These are phyloP conservation scores for Hartigia nigra DNA, from an alignment of 2,888 invertebrate genomes.

Conservation along the genomic window DNA sequence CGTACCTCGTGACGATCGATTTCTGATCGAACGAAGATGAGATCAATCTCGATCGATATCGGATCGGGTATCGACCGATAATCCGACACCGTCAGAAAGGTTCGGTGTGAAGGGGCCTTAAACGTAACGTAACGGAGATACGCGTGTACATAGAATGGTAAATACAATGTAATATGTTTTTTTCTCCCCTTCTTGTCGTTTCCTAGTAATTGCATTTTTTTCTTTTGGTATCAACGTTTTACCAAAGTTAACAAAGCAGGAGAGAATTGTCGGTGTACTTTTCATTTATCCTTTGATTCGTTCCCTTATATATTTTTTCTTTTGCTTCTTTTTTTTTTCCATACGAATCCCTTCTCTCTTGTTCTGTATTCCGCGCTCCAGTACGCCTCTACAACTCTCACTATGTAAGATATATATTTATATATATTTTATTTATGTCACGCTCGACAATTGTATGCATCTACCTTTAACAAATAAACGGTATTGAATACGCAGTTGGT, in stretches of 20 bases:
- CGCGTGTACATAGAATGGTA: constrained; percentile 12
- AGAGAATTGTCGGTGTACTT: constrained; percentile 3
- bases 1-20: neutral
- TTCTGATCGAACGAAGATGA: neutral
- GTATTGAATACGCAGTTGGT: constrained; percentile 10
- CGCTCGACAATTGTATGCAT: constrained; percentile 35
- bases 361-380: constrained; percentile 28
- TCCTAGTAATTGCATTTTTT: constrained; percentile 12
- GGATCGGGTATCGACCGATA: neutral
- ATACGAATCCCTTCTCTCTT: neutral
- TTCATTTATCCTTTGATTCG: constrained; percentile 16
- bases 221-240: constrained; percentile 35
- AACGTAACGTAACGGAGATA: constrained; percentile 9
- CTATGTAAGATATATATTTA: constrained; percentile 50
- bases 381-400: constrained; percentile 23
- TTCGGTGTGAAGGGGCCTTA: constrained; percentile 19
- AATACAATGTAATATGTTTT: neutral
- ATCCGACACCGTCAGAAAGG: constrained; percentile 9
- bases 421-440: constrained; percentile 49
- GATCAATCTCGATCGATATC: neutral
- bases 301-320: constrained; percentile 21
- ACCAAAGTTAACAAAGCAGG: constrained; percentile 38
- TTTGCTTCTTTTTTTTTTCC: constrained; percentile 24
- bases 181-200: neutral
- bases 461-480: constrained; percentile 21